Evolutionary conservation across 2,113 vertebrate genomes (phyloP).

Genomic region (Dryoscopus gambensis): DNA sequence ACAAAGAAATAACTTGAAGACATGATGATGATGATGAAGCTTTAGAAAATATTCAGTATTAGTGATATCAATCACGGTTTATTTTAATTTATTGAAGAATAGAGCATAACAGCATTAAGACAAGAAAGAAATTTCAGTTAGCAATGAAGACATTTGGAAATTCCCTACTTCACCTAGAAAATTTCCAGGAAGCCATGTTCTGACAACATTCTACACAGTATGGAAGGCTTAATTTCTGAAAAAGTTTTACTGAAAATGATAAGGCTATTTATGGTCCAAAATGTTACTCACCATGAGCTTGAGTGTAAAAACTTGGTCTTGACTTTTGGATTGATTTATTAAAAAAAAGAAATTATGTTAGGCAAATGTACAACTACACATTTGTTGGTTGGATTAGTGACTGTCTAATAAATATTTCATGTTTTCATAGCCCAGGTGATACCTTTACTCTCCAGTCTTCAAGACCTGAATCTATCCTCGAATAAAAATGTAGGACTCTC

Average conservation of each 20-base stretch:
- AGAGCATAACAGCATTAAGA: background rate
- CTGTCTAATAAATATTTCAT: slow-evolving; percentile 26
- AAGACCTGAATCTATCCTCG: slow-evolving; percentile 80
- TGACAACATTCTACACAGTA: background rate
- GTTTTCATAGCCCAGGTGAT: slow-evolving; percentile 81
- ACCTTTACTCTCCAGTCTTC: slow-evolving; percentile 79
- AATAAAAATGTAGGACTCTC: slow-evolving; percentile 79
- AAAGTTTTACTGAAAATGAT: background rate
- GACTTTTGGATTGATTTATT: background rate
- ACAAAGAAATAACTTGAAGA: background rate
- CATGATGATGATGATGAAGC: background rate
- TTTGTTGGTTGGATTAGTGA: background rate
- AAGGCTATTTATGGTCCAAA: background rate
- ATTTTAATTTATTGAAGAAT: background rate
- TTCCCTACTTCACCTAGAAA: background rate
- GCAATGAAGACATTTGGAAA: background rate
- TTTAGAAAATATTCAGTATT: background rate
- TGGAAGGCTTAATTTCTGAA: background rate
- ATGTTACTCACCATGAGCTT: background rate
- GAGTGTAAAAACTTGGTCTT: background rate
- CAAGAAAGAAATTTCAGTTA: background rate
- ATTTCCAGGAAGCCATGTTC: background rate
- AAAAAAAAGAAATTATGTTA: background rate
- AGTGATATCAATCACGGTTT: background rate
- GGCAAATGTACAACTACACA: background rate